Evolutionary conservation across 2,888 invertebrate genomes (phyloP).

Genomic region (Synergus japonicus): DNA sequence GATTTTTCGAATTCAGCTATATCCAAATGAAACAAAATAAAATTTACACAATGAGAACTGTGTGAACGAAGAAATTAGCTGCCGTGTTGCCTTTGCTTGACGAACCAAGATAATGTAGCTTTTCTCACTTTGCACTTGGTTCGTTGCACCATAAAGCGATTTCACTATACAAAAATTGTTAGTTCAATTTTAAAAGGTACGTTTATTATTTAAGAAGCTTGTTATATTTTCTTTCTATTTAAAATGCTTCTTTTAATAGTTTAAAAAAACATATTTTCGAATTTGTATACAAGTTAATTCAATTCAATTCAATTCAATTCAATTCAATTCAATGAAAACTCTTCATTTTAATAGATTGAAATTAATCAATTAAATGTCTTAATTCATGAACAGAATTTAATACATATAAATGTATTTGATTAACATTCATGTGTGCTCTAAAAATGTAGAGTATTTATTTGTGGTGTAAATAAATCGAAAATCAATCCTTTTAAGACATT

Average conservation of each 20-base stretch:
- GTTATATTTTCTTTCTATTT: not conserved
- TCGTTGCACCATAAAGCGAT: not conserved
- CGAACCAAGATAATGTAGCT: slow-evolving; percentile 10
- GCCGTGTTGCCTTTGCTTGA: not conserved
- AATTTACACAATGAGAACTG: not conserved
- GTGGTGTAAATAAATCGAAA: not conserved
- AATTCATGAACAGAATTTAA: no score
- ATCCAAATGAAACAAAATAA: slow-evolving; percentile 4
- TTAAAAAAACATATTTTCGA: no score
- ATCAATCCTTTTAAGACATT: not conserved
- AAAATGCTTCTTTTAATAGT: no score
- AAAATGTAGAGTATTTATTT: not conserved
- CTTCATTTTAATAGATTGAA: no score
- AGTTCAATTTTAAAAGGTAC: not conserved
- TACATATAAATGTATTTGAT: no score
- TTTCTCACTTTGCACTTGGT: not conserved
- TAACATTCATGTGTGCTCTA: no score
- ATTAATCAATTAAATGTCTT: no score
- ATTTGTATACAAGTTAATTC: no score
- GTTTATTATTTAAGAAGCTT: not conserved
- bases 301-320: no score
- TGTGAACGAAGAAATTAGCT: not conserved
- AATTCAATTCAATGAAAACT: no score
- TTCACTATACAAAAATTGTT: not conserved
- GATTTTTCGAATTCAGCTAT: not conserved